phyloP scores from a whole-genome alignment of 2,888 invertebrate species.

The Andrena minutula region DNA sequence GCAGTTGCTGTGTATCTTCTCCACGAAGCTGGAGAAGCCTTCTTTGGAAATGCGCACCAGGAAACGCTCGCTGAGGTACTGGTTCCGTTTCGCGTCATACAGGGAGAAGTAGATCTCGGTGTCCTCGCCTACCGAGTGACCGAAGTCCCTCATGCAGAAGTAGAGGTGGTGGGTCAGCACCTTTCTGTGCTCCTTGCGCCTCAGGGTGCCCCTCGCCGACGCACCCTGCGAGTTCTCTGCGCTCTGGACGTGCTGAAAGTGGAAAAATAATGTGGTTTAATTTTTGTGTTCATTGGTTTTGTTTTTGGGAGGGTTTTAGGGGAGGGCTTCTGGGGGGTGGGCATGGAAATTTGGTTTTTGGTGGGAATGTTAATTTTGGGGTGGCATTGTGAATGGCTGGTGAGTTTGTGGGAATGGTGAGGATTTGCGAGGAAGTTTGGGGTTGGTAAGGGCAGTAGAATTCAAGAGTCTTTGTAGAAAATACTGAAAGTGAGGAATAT shows the following conservation, averaged over 20 bases:
- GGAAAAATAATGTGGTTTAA: too few relatives aligned
- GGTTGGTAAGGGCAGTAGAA: too few relatives aligned
- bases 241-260: conserved; percentile 86
- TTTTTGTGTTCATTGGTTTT: too few relatives aligned
- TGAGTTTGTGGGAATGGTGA: too few relatives aligned
- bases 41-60: conserved; percentile 95
- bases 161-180: conserved; percentile 92
- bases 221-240: conserved; percentile 86
- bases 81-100: conserved; percentile 92
- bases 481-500: too few relatives aligned
- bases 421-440: too few relatives aligned
- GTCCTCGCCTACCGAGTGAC: conserved; percentile 94
- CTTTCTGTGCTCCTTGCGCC: conserved; percentile 87
- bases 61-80: conserved; percentile 95
- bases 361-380: too few relatives aligned
- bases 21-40: conserved; percentile 95
- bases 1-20: conserved; percentile 94
- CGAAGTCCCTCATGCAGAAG: conserved; percentile 95
- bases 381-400: too few relatives aligned
- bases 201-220: conserved; percentile 87
- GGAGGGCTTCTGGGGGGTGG: neutral
- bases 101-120: conserved; percentile 95
- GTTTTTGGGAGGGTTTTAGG: neutral
- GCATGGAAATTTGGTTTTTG: too few relatives aligned
- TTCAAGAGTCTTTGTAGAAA: too few relatives aligned